Evolutionary conservation across 64 coral and sea anemone species (phyloP).

Genomic region (Catalaphyllia jardinei): DNA sequence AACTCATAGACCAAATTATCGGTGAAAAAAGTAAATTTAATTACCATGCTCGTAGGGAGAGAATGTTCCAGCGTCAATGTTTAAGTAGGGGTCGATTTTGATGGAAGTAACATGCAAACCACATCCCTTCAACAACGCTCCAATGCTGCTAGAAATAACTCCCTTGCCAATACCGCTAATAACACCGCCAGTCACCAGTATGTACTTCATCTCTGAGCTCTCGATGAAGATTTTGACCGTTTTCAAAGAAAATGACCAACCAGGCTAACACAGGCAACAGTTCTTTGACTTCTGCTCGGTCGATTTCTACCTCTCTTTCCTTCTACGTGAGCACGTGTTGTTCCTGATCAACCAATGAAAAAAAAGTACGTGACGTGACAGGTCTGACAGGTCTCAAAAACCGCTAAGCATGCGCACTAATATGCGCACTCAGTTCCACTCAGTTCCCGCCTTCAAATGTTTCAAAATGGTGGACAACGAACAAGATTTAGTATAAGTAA

Average conservation of each 20-base stretch:
- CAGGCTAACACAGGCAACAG: background rate
- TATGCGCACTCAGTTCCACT: no score
- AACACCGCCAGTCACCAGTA: conserved; percentile 96
- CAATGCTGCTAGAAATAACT: conserved; percentile 94
- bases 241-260: background rate
- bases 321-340: background rate
- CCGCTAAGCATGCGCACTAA: no score
- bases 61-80: conserved; percentile 92
- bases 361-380: no score
- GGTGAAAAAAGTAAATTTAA: background rate
- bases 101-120: conserved; percentile 87
- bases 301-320: no score
- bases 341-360: background rate
- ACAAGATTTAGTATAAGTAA: no score
- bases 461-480: no score
- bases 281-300: background rate
- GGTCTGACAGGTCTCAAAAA: no score
- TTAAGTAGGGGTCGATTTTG: conserved; percentile 95
- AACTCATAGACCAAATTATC: background rate
- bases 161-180: conserved; percentile 97
- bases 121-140: conserved; percentile 81
- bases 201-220: conserved; percentile 82
- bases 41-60: conserved; percentile 94
- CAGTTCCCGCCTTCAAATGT: no score
- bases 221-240: background rate